Percentiles rank a stretch among this genome's conserved stretches.
Evolutionary conservation across 2,888 invertebrate genomes (phyloP).

Genomic region (Phrixothrix hirtus): DNA sequence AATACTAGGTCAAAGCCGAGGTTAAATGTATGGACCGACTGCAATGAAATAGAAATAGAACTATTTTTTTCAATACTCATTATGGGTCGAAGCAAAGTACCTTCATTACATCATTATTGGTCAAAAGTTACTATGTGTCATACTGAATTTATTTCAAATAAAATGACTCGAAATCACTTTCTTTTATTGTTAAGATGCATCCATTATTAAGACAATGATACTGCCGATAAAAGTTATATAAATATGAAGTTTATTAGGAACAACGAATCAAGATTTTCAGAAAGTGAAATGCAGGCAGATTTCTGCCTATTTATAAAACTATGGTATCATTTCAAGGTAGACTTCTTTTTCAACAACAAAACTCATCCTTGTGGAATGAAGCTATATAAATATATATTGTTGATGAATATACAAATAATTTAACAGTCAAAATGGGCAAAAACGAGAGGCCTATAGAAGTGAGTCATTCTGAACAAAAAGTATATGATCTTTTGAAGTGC

Average conservation of each 20-base stretch:
- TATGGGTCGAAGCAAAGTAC: background rate
- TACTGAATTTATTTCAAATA: slow-evolving; percentile 1
- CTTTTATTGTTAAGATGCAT: slow-evolving; percentile 8
- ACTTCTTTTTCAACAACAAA: slow-evolving; percentile 2
- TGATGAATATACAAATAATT: background rate
- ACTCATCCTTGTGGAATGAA: slow-evolving; percentile 1
- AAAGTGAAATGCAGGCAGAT: background rate
- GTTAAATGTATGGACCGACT: too few relatives aligned
- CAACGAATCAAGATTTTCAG: background rate
- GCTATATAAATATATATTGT: background rate
- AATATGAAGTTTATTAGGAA: slow-evolving; percentile 4
- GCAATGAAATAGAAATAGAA: too few relatives aligned
- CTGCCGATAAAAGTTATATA: slow-evolving; percentile 5
- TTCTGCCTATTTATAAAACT: background rate
- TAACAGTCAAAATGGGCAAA: background rate
- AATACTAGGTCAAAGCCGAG: slow-evolving; percentile 3
- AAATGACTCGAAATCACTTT: slow-evolving; percentile 7
- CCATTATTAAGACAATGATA: slow-evolving; percentile 11
- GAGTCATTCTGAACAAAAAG: slow-evolving; percentile 1
- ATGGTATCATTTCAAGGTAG: slow-evolving; percentile 6
- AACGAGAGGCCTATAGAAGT: background rate
- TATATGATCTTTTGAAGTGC: background rate
- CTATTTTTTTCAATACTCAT: background rate
- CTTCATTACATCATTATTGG: background rate
- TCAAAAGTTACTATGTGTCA: background rate